phyloP scores from a whole-genome alignment of 2,797 vertebrate species.

The Pangasius sanitwongsei region DNA sequence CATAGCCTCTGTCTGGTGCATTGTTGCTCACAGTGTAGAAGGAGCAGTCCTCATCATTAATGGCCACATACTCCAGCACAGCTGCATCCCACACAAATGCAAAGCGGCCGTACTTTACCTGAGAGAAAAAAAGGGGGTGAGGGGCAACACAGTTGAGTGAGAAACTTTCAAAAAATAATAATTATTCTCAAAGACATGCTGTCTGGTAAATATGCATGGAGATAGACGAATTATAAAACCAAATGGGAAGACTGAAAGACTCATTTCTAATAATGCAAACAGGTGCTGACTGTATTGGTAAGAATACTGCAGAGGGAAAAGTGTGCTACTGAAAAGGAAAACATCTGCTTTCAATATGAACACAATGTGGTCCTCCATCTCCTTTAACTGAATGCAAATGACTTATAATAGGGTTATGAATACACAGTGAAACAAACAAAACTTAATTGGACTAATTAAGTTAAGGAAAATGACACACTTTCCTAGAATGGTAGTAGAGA shows the following conservation, averaged over 20 bases:
- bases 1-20: constrained; percentile 92
- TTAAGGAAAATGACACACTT: not conserved
- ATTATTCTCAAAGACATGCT: constrained; percentile 40
- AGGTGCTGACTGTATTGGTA: constrained; percentile 42
- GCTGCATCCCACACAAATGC: constrained; percentile 98
- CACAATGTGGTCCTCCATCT: not conserved
- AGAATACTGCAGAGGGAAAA: constrained; percentile 27
- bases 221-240: constrained; percentile 44
- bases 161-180: constrained; percentile 17
- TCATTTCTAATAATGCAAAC: constrained; percentile 37
- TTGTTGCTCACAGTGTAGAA: constrained; percentile 91
- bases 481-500: not conserved
- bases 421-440: not conserved
- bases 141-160: constrained; percentile 16
- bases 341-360: constrained; percentile 30
- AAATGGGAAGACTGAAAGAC: constrained; percentile 37
- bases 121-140: constrained; percentile 29
- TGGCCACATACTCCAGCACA: constrained; percentile 93
- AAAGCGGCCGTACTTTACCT: constrained; percentile 95
- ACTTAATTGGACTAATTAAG: not conserved
- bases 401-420: not conserved
- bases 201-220: constrained; percentile 12
- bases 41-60: constrained; percentile 95
- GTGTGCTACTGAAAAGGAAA: not conserved
- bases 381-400: not conserved